A percentile compares a stretch with the other conserved stretches of the same genome.
Evolutionary conservation across 2,888 invertebrate species (phyloP).

Genomic region (Endomychus coccineus): DNA sequence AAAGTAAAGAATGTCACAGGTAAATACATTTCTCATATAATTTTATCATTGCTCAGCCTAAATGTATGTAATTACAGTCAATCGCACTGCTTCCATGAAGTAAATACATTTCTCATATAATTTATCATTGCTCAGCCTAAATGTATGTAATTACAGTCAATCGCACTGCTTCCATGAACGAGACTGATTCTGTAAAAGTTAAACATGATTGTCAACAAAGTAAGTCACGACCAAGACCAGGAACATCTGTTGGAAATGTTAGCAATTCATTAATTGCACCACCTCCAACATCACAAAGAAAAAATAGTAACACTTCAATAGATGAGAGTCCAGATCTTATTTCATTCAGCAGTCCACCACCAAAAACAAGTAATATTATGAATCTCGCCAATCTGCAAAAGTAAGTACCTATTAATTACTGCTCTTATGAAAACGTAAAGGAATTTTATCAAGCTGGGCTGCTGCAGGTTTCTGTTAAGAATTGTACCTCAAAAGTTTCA

Average conservation of each 20-base stretch:
- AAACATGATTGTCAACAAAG: conserved; percentile 42
- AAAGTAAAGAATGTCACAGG: too few relatives aligned
- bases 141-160: conserved; percentile 28
- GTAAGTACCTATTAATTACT: too few relatives aligned
- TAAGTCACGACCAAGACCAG: conserved; percentile 53
- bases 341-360: conserved; percentile 60
- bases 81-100: conserved; percentile 39
- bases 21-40: too few relatives aligned
- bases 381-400: conserved; percentile 54
- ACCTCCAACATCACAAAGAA: conserved; percentile 39
- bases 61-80: conserved; percentile 26
- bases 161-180: conserved; percentile 39
- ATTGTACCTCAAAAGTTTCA: too few relatives aligned
- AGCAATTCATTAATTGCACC: conserved; percentile 45
- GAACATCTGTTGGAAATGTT: conserved; percentile 45
- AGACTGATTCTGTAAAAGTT: conserved; percentile 33
- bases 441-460: too few relatives aligned
- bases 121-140: too few relatives aligned
- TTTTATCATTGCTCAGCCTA: too few relatives aligned
- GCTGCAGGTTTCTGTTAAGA: too few relatives aligned
- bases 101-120: too few relatives aligned
- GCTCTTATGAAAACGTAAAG: too few relatives aligned
- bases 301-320: conserved; percentile 43
- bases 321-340: conserved; percentile 55
- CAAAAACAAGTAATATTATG: conserved; percentile 49